phyloP scores from a whole-genome alignment of 2,888 invertebrate species.

The Netelia melanura region DNA sequence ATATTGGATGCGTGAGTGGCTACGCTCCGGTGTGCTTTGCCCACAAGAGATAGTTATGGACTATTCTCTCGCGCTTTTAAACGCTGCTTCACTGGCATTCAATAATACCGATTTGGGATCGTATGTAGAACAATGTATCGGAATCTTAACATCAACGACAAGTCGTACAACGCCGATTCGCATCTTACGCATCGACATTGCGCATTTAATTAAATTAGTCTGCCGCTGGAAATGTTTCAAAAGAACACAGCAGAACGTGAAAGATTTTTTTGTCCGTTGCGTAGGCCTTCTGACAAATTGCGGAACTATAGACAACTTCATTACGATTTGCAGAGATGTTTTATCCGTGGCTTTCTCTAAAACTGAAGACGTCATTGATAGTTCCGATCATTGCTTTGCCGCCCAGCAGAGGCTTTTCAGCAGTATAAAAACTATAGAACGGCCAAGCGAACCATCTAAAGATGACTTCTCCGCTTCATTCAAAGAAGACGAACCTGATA shows the following conservation, averaged over 20 bases:
- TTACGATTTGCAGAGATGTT: conserved; percentile 43
- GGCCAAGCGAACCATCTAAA: neutral
- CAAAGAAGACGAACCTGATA: too few relatives aligned
- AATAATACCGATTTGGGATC: conserved; percentile 65
- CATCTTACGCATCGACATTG: conserved; percentile 71
- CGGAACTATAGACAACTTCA: conserved; percentile 48
- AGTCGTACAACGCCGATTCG: neutral
- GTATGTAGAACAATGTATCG: conserved; percentile 65
- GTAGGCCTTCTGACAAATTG: conserved; percentile 51
- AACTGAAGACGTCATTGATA: conserved; percentile 47
- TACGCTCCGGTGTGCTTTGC: conserved; percentile 65
- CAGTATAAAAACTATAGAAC: conserved; percentile 17
- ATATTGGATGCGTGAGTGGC: conserved; percentile 71
- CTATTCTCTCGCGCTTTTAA: conserved; percentile 70
- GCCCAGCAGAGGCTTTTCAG: conserved; percentile 53
- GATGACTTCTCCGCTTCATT: too few relatives aligned
- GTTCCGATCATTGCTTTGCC: conserved; percentile 53
- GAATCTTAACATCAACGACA: neutral
- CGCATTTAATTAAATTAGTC: conserved; percentile 72
- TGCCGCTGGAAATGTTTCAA: conserved; percentile 64
- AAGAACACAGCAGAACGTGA: conserved; percentile 36
- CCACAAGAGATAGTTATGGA: conserved; percentile 69
- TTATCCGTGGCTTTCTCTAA: conserved; percentile 47
- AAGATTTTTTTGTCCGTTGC: conserved; percentile 70
- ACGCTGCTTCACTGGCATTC: conserved; percentile 67